Evolutionary conservation across 2,113 vertebrate genomes (phyloP), one percentile per base, ranked within the genome.

Genomic region (Oenanthe oenanthe): DNA sequence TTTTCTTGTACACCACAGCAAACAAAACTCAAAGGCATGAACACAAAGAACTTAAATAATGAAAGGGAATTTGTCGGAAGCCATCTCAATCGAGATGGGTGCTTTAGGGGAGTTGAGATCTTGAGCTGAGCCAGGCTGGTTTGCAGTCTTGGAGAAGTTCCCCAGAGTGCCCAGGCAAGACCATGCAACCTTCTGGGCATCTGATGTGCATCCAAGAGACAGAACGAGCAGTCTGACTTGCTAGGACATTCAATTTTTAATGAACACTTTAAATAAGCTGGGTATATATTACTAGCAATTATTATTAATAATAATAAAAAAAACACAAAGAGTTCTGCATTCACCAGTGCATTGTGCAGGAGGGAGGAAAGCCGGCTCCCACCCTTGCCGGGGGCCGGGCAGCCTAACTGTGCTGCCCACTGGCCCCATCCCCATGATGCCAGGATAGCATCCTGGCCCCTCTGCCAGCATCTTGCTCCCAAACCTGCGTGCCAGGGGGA

Each of bases 181-280:
- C 26, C 1, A 1, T 12, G 11, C 10, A 62, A n/a, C 7, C 14
- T 57, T 60, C 22, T 26, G 26, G 26, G 29, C 1, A 0, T 11
- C 20, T 4, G 7, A 40, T 0, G 0, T 2, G 8, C 38, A 34
- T 7, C 7, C 10, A 38, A 50, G 10, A 89, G 43, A 91, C n/a
- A 77, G 45, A 85, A 65, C 3, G 10, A 2, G 18, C 34, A 53
- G 28, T 57, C 34, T 0, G 3, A 50, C 47, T 34, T 0, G 3
- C 8, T 51, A 9, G 25, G 34, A 95, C 92, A 88, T 92, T 82
- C 75, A 88, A 50, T 28, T 58, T 97, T 97, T 89, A 94, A 40
- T 68, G 83, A 97, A 96, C 96, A 97, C 96, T 85, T 97, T 94
- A 97, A 97, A 96, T 95, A 97, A 96, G 95, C 91, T 34, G 87